phyloP scores from a whole-genome alignment of 2,888 invertebrate genomes.

The Coecobrya sp. region DNA sequence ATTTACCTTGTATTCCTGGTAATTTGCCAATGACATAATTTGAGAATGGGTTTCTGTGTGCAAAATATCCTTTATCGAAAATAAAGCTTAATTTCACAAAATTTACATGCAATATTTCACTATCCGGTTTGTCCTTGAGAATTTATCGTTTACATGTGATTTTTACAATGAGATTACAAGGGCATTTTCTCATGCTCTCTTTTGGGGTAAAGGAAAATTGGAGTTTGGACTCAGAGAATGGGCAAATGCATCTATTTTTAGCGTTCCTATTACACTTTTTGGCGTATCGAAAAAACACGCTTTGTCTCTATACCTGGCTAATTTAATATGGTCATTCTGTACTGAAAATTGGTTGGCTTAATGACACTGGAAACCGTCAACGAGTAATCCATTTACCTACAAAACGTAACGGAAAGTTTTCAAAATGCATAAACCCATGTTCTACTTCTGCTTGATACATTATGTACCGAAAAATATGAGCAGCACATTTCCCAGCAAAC shows the following conservation, averaged over 20 bases:
- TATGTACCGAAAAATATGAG: too few relatives aligned
- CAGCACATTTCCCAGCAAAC: too few relatives aligned
- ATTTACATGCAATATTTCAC: neutral
- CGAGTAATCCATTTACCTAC: too few relatives aligned
- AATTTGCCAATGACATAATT: neutral
- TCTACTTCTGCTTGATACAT: neutral
- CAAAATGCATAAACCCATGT: too few relatives aligned
- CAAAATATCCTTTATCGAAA: neutral
- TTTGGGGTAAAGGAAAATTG: neutral
- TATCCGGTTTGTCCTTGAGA: conserved; percentile 14
- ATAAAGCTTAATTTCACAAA: neutral
- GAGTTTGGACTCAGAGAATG: neutral
- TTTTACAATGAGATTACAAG: conserved; percentile 9
- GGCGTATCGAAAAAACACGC: neutral
- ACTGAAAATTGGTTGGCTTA: neutral
- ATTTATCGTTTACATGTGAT: neutral
- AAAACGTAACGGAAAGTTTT: too few relatives aligned
- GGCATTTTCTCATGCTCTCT: neutral
- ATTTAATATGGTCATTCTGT: neutral
- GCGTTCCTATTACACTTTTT: neutral
- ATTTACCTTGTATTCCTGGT: neutral
- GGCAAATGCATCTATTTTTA: neutral
- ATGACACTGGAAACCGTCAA: neutral
- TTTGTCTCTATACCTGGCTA: too few relatives aligned
- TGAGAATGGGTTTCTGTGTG: neutral